phyloP scores from a whole-genome alignment of 2,113 vertebrate genomes.

The Oxygymnocypris stewartii region DNA sequence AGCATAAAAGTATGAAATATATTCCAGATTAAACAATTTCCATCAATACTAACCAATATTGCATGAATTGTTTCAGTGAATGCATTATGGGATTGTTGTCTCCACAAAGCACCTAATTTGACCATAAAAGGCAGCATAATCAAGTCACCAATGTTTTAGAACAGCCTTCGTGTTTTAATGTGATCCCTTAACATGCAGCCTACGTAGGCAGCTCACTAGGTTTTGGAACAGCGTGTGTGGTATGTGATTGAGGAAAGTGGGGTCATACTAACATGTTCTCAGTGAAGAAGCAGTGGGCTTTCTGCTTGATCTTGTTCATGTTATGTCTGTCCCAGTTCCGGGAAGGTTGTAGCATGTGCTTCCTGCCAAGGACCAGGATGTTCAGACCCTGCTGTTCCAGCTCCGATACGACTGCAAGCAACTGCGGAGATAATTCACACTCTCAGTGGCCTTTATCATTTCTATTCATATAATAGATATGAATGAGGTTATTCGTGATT shows the following conservation, averaged over 20 bases:
- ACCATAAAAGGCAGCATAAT: no score
- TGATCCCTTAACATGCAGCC: neutral
- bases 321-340: slow-evolving; percentile 76
- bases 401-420: slow-evolving; percentile 80
- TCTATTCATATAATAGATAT: neutral
- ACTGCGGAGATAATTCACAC: slow-evolving; percentile 69
- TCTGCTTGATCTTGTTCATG: slow-evolving; percentile 80
- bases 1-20: neutral
- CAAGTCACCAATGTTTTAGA: no score
- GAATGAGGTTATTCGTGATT: slow-evolving; percentile 11
- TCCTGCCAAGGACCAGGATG: slow-evolving; percentile 90
- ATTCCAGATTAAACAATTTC: neutral
- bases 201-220: neutral
- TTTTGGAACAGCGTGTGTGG: neutral
- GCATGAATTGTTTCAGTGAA: neutral
- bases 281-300: slow-evolving; percentile 93
- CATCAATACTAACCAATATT: neutral
- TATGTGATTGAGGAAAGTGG: neutral
- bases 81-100: neutral
- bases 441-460: slow-evolving; percentile 8
- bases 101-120: neutral
- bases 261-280: slow-evolving; percentile 85
- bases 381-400: slow-evolving; percentile 75
- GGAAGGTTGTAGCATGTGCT: slow-evolving; percentile 83
- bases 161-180: no score